phyloP scores from a whole-genome alignment of 2,113 vertebrate genomes.

The Dipodomys spectabilis region DNA sequence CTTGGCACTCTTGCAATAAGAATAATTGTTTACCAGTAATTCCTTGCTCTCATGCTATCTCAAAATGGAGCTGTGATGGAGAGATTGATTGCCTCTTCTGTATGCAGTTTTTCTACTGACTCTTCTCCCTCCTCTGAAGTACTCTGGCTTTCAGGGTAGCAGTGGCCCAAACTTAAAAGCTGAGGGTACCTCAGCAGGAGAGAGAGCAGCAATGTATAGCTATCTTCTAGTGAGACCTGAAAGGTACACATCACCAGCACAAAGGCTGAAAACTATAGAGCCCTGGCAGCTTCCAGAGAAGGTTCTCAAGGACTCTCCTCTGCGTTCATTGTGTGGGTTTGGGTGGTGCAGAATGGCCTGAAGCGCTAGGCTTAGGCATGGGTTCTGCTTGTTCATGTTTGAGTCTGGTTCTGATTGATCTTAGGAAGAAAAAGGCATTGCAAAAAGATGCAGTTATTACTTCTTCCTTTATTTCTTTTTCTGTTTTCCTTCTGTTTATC shows the following conservation, averaged over 20 bases:
- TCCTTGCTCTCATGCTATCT: not conserved
- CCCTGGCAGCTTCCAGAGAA: too few species aligned
- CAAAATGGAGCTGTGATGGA: not conserved
- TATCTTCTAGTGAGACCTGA: not conserved
- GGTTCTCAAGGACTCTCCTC: not conserved
- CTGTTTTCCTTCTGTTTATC: too few species aligned
- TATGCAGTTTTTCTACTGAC: not conserved
- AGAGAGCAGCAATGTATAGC: not conserved
- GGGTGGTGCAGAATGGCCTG: not conserved
- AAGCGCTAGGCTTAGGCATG: not conserved
- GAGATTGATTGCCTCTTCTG: too few species aligned
- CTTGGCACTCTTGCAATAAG: not conserved
- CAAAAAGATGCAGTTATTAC: too few species aligned
- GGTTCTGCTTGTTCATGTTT: too few species aligned
- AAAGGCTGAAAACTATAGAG: not conserved
- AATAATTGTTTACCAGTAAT: not conserved
- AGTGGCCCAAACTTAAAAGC: not conserved
- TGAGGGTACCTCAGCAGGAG: not conserved
- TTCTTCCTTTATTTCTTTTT: too few species aligned
- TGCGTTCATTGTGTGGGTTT: not conserved
- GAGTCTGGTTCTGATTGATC: not conserved
- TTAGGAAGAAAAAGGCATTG: not conserved
- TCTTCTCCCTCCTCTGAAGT: not conserved
- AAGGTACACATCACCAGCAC: not conserved
- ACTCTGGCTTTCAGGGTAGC: rapidly evolving